These are phyloP conservation scores for Cichladusa arquata DNA, from an alignment of 2,113 vertebrate species.

Conservation along the genomic window DNA sequence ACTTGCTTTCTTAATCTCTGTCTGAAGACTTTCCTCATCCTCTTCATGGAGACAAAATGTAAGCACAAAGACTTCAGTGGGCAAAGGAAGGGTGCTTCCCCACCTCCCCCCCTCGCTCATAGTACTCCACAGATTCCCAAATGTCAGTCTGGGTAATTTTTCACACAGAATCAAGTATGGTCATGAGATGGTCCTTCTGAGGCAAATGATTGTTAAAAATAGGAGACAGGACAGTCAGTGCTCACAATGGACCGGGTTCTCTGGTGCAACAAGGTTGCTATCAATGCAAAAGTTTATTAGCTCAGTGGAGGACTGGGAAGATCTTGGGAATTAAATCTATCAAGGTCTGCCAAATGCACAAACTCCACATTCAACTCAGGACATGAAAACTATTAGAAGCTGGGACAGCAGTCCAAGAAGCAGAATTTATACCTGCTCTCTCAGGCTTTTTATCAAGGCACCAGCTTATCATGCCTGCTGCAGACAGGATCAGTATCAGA, in stretches of 20 bases:
- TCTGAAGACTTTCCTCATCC: not conserved
- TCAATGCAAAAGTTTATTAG: not conserved
- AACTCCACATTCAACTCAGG: not conserved
- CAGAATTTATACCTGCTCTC: not conserved
- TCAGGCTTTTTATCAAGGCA: not conserved
- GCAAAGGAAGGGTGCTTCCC: not conserved
- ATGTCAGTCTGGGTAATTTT: not conserved
- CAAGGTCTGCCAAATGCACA: not conserved
- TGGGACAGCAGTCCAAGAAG: not conserved
- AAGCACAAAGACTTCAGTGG: not conserved
- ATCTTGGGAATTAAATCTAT: not conserved
- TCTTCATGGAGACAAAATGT: not conserved
- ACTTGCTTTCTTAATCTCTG: not conserved
- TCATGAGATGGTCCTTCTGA: not conserved
- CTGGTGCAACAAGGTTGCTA: not conserved
- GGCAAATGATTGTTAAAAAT: not conserved
- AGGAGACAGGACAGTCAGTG: not conserved
- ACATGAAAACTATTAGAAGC: not conserved
- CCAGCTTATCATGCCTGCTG: not conserved
- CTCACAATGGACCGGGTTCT: not conserved
- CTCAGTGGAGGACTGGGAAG: not conserved
- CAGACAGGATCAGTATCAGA: not conserved
- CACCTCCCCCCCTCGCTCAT: rapidly evolving
- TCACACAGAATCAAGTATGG: not conserved
- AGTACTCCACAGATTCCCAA: not conserved